Evolutionary conservation across 1,140 invertebrate species (phyloP).

Genomic region (Vollenhovia emeryi): DNA sequence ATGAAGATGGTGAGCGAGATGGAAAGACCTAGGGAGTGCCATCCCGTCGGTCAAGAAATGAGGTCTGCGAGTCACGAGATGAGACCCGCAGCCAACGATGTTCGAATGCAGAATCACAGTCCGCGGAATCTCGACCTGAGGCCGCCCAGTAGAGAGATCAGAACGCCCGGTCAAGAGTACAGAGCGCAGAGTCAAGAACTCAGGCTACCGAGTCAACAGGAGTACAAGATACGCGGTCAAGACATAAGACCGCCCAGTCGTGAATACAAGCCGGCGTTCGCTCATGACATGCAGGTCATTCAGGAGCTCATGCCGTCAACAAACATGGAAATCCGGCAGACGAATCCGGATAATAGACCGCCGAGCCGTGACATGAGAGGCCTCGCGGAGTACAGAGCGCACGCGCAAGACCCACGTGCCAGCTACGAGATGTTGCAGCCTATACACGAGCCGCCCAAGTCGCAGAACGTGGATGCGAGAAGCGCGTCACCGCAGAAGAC

Average conservation of each 20-base stretch:
- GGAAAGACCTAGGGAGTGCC: slow-evolving; percentile 63
- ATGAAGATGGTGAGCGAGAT: slow-evolving; percentile 72
- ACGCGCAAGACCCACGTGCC: slow-evolving; percentile 63
- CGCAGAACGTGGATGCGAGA: slow-evolving; percentile 63
- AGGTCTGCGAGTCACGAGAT: slow-evolving; percentile 59
- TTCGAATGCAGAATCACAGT: slow-evolving; percentile 65
- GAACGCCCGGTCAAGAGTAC: slow-evolving; percentile 60
- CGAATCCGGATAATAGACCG: slow-evolving; percentile 64
- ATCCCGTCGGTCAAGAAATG: slow-evolving; percentile 54
- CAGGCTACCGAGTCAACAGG: slow-evolving; percentile 65
- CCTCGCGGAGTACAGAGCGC: slow-evolving; percentile 66
- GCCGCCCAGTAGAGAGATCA: slow-evolving; percentile 61
- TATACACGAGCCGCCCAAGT: slow-evolving; percentile 63
- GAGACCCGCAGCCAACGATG: slow-evolving; percentile 29
- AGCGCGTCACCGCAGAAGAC: slow-evolving; percentile 25
- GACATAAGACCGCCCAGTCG: slow-evolving; percentile 66
- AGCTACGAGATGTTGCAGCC: slow-evolving; percentile 66
- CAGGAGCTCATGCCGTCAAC: slow-evolving; percentile 55
- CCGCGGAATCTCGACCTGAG: slow-evolving; percentile 64
- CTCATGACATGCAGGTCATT: slow-evolving; percentile 59
- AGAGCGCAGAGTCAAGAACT: slow-evolving; percentile 59
- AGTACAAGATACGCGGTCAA: slow-evolving; percentile 70
- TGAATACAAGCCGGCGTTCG: slow-evolving; percentile 65
- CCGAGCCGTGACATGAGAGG: slow-evolving; percentile 71
- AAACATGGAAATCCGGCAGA: slow-evolving; percentile 61